Conservation (phyloP, 2,797 vertebrate species). For the Gobionotothen gibberifrons region DNA sequence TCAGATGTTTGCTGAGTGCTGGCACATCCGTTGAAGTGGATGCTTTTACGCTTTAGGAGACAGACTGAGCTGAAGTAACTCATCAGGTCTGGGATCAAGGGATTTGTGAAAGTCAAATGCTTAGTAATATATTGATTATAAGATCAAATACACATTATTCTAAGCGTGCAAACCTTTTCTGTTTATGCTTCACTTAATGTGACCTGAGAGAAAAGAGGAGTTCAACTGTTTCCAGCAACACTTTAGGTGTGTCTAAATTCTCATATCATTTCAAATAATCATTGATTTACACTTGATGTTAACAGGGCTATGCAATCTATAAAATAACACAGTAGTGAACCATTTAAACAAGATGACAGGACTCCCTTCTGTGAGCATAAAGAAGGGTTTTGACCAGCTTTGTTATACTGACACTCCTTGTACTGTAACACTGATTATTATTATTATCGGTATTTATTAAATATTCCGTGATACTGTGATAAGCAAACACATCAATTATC, state of each 20-base stretch:
- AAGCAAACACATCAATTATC: background rate
- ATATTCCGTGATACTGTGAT: no score
- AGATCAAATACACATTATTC: background rate
- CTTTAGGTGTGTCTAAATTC: background rate
- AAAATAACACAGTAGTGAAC: background rate
- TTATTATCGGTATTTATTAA: background rate
- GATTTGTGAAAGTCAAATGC: slow-evolving; percentile 19
- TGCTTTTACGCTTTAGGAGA: slow-evolving; percentile 54
- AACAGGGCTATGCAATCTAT: background rate
- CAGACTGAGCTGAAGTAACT: slow-evolving; percentile 38
- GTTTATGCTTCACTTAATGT: background rate
- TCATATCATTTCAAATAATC: background rate
- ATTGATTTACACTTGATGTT: background rate
- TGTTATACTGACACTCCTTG: background rate
- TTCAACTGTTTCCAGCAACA: background rate
- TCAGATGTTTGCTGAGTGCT: slow-evolving; percentile 37
- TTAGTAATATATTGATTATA: background rate
- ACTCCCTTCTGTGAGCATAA: background rate
- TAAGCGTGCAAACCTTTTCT: background rate
- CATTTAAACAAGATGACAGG: background rate
- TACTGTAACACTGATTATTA: background rate
- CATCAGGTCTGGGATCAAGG: slow-evolving; percentile 34
- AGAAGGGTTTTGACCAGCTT: background rate
- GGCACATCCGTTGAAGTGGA: slow-evolving; percentile 43
- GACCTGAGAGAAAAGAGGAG: background rate